Evolutionary conservation across 2,113 vertebrate species (phyloP).

Genomic region (Tympanuchus pallidicinctus): DNA sequence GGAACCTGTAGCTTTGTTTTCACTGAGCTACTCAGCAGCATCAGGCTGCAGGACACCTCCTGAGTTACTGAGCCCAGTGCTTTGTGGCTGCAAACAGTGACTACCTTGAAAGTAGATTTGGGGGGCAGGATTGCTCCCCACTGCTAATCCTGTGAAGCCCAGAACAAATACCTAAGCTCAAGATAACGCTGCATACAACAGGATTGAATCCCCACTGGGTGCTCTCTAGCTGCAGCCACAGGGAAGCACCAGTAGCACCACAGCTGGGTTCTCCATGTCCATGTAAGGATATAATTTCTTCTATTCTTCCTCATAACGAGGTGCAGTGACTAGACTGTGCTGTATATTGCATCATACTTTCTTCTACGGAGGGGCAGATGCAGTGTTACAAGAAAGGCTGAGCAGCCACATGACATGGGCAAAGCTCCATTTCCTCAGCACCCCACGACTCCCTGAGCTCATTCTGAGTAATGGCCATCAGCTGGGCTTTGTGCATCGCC

Average conservation of each 20-base stretch:
- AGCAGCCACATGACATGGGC: neutral
- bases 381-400: neutral
- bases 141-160: constrained; percentile 52
- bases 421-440: neutral
- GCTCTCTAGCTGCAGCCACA: constrained; percentile 35
- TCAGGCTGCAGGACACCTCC: constrained; percentile 44
- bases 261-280: neutral
- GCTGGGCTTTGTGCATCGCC: rapidly evolving
- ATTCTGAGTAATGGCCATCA: rapidly evolving
- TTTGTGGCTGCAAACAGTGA: constrained; percentile 50
- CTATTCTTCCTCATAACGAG: constrained; percentile 55
- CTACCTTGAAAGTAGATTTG: constrained; percentile 52
- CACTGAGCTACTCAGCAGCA: constrained; percentile 44
- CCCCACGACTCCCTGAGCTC: neutral
- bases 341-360: neutral
- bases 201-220: constrained; percentile 67
- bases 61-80: neutral
- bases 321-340: constrained; percentile 29
- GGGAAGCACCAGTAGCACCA: constrained; percentile 46
- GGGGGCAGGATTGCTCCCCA: constrained; percentile 51
- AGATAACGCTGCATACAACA: constrained; percentile 68
- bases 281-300: constrained; percentile 65
- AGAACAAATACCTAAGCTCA: constrained; percentile 61
- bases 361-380: constrained; percentile 34
- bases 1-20: constrained; percentile 54